Evolutionary conservation across 2,888 invertebrate genomes (phyloP).

Genomic region (Marasmarcha lunaedactyla): DNA sequence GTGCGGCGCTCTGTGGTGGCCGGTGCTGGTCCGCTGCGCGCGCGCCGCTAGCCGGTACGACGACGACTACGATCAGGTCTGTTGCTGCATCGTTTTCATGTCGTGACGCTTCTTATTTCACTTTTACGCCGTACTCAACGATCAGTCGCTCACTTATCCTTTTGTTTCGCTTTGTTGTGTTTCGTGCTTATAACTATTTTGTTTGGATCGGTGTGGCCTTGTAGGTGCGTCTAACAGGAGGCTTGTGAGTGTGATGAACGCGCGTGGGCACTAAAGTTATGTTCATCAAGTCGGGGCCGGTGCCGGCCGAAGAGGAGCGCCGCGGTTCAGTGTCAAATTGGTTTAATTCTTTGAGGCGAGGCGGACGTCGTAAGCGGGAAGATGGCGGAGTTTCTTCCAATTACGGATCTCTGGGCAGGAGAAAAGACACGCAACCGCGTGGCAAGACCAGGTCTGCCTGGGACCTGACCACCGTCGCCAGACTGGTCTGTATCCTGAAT

Average conservation of each 20-base stretch:
- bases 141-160: slow-evolving; percentile 45
- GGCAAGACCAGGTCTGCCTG: slow-evolving; percentile 69
- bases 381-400: slow-evolving; percentile 41
- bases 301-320: slow-evolving; percentile 68
- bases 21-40: slow-evolving; percentile 55
- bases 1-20: slow-evolving; percentile 66
- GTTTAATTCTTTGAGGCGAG: slow-evolving; percentile 83
- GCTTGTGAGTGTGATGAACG: slow-evolving; percentile 51
- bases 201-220: slow-evolving; percentile 30
- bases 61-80: slow-evolving; percentile 67
- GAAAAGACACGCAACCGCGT: slow-evolving; percentile 52
- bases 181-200: slow-evolving; percentile 29
- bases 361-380: slow-evolving; percentile 58
- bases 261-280: slow-evolving; percentile 52
- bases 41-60: slow-evolving; percentile 50
- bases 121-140: slow-evolving; percentile 37
- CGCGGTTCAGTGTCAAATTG: slow-evolving; percentile 81
- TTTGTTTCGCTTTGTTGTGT: slow-evolving; percentile 39
- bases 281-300: slow-evolving; percentile 64
- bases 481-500: slow-evolving; percentile 63
- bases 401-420: slow-evolving; percentile 66
- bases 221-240: slow-evolving; percentile 43
- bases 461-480: slow-evolving; percentile 70
- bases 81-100: slow-evolving; percentile 36
- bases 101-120: slow-evolving; percentile 43